Percentiles rank a stretch among this genome's conserved stretches.
Evolutionary conservation across 2,888 invertebrate species (phyloP).

Genomic region (Zeuzera pyrina): DNA sequence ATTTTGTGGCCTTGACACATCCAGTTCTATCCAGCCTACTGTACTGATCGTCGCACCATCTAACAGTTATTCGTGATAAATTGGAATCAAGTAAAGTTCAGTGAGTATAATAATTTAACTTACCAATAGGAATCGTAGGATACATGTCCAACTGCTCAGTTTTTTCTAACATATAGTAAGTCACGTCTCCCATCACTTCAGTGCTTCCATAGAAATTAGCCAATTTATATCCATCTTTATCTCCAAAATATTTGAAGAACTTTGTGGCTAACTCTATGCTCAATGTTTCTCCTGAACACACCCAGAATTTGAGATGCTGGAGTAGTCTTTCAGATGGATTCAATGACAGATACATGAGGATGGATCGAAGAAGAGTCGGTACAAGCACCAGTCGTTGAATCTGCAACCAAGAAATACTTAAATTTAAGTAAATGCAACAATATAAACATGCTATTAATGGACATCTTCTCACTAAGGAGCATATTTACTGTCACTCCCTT

Average conservation of each 20-base stretch:
- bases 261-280: constrained; percentile 79
- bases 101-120: too few relatives aligned
- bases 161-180: constrained; percentile 79
- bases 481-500: too few relatives aligned
- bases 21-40: too few relatives aligned
- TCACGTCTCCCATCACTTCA: constrained; percentile 93
- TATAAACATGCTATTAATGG: too few relatives aligned
- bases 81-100: too few relatives aligned
- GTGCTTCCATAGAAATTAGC: constrained; percentile 95
- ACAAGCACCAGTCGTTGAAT: constrained; percentile 87
- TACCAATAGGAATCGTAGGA: constrained; percentile 87
- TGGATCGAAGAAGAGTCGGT: constrained; percentile 84
- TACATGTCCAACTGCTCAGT: constrained; percentile 73
- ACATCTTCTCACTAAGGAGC: too few relatives aligned
- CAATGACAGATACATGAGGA: constrained; percentile 81
- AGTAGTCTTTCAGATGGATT: constrained; percentile 72
- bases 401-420: constrained; percentile 48
- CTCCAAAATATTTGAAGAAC: constrained; percentile 84
- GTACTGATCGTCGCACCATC: too few relatives aligned
- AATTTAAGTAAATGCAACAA: too few relatives aligned
- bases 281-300: constrained; percentile 90
- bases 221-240: constrained; percentile 73
- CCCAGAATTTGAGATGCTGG: constrained; percentile 80
- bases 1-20: too few relatives aligned
- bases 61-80: too few relatives aligned